Evolutionary conservation across 2,113 vertebrate species (phyloP), one percentile per base, ranked within the genome.

Genomic region (Anser brachyrhynchus): DNA sequence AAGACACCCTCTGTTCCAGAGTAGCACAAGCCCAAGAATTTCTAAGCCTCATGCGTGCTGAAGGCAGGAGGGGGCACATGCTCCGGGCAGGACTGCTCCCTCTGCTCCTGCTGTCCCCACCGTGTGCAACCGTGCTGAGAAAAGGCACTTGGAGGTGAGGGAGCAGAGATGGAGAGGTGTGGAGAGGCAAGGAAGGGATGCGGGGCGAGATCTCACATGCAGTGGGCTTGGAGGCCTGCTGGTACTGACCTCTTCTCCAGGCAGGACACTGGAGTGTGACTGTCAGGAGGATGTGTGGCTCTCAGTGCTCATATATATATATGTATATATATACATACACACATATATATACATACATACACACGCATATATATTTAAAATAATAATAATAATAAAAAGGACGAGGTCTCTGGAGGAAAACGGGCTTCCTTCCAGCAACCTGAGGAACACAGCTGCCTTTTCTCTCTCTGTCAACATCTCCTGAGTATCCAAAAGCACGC

Each of bases 61-160:
- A 41, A 17, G 37, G 37, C 62, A 41, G 37, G 17, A 28, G 19
- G 16, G 14, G 35, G 25, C 9, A 39, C 13, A 4, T 25, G 61
- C 61, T 37, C 35, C 10, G n/a, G 37, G 54, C 54, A 55, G 59
- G 35, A 15, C 59, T 37, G n/a, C 22, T 13, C 33, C 2, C 6
- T 70, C 8, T 33, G 39, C 64, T 43, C 54, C 64, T 37, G 51
- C 49, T 83, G 41, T 46, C 37, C 37, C 37, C 33, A 49, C 28
- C 51, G 31, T 4, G 15, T 11, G 2, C 0, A 10, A 9, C 1
- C 25, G 23, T 0, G 0, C 22, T 7, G 18, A 3, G 28, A 16
- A 65, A 21, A 33, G 92, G 23, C 49, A 59, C 37, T 14, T 37
- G 2, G 21, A 41, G 51, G 22, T 17, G 61, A 41, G 37, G 55